Percentiles rank a stretch among this genome's conserved stretches.
Evolutionary conservation across 2,113 vertebrate genomes (phyloP).

Genomic region (Rhinopomastus cyanomelas): DNA sequence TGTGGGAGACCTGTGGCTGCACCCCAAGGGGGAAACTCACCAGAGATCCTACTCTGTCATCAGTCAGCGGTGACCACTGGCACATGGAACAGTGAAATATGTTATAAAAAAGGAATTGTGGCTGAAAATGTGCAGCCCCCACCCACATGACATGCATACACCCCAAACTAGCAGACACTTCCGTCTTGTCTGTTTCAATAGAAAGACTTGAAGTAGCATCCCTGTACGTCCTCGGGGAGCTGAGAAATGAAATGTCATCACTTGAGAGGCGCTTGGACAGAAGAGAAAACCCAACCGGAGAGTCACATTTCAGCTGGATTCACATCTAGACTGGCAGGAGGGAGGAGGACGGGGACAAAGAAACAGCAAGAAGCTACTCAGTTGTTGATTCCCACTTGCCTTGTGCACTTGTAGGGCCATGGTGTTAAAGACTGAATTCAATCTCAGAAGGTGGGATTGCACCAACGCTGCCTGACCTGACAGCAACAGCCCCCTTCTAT

Average conservation of each 20-base stretch:
- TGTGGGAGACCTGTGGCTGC: neutral
- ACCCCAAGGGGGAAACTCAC: neutral
- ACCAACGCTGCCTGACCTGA: neutral
- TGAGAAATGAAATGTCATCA: neutral
- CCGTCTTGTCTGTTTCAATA: neutral
- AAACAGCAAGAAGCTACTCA: neutral
- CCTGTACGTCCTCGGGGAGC: accelerated
- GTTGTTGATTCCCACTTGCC: neutral
- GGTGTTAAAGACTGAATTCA: accelerated
- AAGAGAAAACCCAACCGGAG: neutral
- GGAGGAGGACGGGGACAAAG: neutral
- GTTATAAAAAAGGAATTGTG: neutral
- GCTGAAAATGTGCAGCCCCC: neutral
- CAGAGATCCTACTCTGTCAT: neutral
- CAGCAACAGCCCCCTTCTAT: neutral
- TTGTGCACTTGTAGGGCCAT: accelerated
- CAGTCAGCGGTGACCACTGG: neutral
- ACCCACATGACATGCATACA: accelerated
- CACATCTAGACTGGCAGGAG: neutral
- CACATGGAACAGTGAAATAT: accelerated
- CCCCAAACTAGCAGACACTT: neutral
- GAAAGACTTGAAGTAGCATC: neutral
- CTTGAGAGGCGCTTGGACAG: neutral
- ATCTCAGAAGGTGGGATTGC: neutral
- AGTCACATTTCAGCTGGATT: neutral